These are phyloP conservation scores for Neodiprion virginianus DNA, from an alignment of 1,140 invertebrate genomes.

Conservation along the genomic window DNA sequence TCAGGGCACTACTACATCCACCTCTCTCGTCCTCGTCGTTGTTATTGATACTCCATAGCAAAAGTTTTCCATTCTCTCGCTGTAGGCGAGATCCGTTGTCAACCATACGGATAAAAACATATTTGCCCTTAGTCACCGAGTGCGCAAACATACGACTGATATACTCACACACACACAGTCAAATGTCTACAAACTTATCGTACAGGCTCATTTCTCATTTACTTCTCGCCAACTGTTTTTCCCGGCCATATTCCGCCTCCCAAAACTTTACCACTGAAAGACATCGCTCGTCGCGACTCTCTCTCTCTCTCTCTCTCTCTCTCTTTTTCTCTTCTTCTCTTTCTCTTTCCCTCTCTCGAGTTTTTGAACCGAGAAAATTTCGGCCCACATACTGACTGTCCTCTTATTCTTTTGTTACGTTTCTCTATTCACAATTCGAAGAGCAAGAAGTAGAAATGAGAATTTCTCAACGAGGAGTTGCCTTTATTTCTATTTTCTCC, in stretches of 20 bases:
- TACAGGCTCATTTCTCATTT: background rate
- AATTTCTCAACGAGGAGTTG: no score
- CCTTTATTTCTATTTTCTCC: no score
- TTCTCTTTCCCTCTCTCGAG: no score
- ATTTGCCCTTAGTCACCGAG: slow-evolving; percentile 30
- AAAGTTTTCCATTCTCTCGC: background rate
- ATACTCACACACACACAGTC: background rate
- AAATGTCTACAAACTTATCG: background rate
- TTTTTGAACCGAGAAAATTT: no score
- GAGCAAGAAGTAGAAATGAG: no score
- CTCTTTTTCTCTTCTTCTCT: background rate
- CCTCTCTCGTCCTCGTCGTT: slow-evolving; percentile 12
- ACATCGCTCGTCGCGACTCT: background rate
- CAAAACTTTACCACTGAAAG: no score
- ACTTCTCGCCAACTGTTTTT: slow-evolving; percentile 1
- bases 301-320: background rate
- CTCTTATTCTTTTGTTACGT: no score
- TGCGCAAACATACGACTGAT: background rate
- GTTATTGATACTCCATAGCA: slow-evolving; percentile 40
- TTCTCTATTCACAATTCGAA: no score
- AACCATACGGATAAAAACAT: slow-evolving; percentile 42
- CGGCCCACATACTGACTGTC: no score
- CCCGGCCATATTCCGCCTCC: background rate
- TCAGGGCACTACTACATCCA: no score
- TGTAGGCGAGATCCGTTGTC: background rate